Percentiles rank a stretch among this genome's conserved stretches.
These are phyloP conservation scores for Deilephila porcellus DNA, from an alignment of 2,888 invertebrate genomes.

Conservation along the genomic window DNA sequence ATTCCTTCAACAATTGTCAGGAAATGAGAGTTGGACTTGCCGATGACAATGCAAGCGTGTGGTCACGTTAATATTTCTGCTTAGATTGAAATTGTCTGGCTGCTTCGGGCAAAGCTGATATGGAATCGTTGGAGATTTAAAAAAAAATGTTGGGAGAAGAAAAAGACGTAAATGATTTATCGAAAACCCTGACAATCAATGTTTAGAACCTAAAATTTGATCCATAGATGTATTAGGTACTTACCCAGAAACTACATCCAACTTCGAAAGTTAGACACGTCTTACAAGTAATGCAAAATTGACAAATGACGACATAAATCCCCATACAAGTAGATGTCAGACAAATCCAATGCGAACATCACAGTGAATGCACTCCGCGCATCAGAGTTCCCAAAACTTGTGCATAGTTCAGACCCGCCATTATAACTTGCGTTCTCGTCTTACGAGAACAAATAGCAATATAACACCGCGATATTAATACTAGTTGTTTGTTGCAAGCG, in stretches of 20 bases:
- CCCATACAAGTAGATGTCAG: not conserved
- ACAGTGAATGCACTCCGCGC: not conserved
- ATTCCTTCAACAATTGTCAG: constrained; percentile 21
- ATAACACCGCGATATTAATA: not conserved
- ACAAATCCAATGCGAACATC: not conserved
- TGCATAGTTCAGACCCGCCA: not conserved
- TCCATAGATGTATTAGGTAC: too few species aligned
- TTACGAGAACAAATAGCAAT: constrained; percentile 11
- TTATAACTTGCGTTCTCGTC: not conserved
- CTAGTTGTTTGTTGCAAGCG: constrained; percentile 4
- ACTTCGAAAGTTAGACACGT: too few species aligned
- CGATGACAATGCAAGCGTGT: not conserved
- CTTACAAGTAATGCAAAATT: too few species aligned
- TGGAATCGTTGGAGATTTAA: not conserved
- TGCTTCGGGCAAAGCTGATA: not conserved
- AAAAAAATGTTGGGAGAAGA: not conserved
- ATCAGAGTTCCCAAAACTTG: not conserved
- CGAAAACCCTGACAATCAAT: too few species aligned
- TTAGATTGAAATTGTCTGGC: constrained; percentile 7
- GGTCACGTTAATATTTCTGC: constrained; percentile 3
- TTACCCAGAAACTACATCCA: too few species aligned
- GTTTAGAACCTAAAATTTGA: too few species aligned
- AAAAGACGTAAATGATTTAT: too few species aligned
- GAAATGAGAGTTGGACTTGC: constrained; percentile 24
- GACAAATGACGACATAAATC: too few species aligned